A percentile compares a stretch with the other conserved stretches of the same genome.
These are phyloP conservation scores for Troides oblongomaculatus DNA, from an alignment of 2,888 invertebrate genomes.

Conservation along the genomic window DNA sequence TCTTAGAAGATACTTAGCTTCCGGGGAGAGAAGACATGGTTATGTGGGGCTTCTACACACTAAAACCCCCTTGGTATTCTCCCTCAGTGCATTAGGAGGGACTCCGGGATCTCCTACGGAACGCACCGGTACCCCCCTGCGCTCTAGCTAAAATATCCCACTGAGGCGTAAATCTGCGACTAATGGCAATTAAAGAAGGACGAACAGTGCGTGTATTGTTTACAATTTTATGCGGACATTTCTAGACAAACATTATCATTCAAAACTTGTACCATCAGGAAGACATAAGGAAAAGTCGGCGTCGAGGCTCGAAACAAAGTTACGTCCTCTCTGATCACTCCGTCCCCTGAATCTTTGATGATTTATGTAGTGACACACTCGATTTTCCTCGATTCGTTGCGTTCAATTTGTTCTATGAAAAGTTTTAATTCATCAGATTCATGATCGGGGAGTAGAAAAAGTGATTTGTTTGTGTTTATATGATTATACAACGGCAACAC, in stretches of 20 bases:
- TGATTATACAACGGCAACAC: no score
- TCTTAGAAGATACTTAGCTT: no score
- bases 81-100: no score
- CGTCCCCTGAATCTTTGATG: conserved; percentile 50
- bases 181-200: conserved; percentile 29
- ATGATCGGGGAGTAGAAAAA: no score
- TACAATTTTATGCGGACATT: conserved; percentile 37
- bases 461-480: no score
- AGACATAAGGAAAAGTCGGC: conserved; percentile 58
- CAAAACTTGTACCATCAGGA: conserved; percentile 46
- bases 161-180: conserved; percentile 7
- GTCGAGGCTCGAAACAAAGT: conserved; percentile 39
- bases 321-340: conserved; percentile 44
- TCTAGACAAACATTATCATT: conserved; percentile 41
- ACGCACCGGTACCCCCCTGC: no score
- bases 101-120: no score
- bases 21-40: no score
- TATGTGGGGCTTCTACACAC: no score
- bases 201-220: conserved; percentile 20
- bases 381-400: conserved; percentile 42
- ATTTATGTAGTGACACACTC: conserved; percentile 37
- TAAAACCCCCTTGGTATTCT: no score
- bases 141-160: no score
- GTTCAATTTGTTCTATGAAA: not conserved
- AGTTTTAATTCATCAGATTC: no score